Conservation (phyloP, 2,888 invertebrate species). For the Andrena bicolor region DNA sequence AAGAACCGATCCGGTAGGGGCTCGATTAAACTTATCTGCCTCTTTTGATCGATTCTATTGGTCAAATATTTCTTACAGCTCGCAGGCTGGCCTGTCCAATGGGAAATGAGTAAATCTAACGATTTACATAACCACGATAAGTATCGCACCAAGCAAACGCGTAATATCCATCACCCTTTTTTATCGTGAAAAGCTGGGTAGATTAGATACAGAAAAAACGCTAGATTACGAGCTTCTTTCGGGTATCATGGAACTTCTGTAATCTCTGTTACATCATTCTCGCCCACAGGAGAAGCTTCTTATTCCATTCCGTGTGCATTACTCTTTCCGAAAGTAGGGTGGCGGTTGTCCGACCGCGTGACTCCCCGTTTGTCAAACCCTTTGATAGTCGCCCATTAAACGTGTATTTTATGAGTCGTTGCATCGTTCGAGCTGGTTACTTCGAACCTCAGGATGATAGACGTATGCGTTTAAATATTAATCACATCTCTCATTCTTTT, state of each 20-base stretch:
- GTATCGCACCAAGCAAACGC: no score
- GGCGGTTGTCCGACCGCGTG: no score
- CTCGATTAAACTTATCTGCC: background rate
- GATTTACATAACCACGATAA: constrained; percentile 6
- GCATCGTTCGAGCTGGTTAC: no score
- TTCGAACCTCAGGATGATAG: no score
- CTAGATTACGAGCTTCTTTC: background rate
- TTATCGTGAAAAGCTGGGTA: background rate
- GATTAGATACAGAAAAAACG: background rate
- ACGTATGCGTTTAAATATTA: no score
- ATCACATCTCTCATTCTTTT: no score
- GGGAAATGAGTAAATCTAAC: background rate
- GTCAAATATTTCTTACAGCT: background rate
- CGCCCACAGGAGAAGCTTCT: background rate
- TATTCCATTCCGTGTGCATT: no score
- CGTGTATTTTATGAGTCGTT: no score
- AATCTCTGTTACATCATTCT: constrained; percentile 2
- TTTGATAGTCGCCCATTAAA: no score
- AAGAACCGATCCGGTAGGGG: background rate
- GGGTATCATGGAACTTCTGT: background rate
- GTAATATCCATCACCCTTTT: background rate
- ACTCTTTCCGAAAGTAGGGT: no score
- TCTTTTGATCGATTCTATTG: background rate
- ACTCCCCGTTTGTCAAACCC: no score
- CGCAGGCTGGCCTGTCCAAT: background rate